phyloP scores from a whole-genome alignment of 2,888 invertebrate genomes.

The Smittia sp. region DNA sequence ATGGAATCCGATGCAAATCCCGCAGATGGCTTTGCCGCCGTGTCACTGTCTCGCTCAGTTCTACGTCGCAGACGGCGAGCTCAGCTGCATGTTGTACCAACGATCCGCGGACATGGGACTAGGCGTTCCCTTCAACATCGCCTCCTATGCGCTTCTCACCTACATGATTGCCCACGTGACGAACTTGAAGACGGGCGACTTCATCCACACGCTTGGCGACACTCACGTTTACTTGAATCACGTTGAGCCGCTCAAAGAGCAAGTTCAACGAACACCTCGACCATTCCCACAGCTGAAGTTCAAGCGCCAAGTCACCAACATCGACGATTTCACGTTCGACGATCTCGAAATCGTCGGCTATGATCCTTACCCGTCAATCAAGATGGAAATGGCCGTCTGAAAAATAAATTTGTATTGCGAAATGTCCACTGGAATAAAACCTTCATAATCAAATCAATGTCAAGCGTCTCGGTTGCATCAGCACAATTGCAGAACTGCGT shows the following conservation, averaged over 20 bases:
- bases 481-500: too few relatives aligned
- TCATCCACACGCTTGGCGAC: constrained; percentile 92
- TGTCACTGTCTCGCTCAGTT: constrained; percentile 96
- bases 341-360: constrained; percentile 85
- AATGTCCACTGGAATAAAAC: not conserved
- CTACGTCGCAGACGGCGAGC: constrained; percentile 76
- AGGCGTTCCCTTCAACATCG: constrained; percentile 98
- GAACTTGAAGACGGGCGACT: constrained; percentile 87
- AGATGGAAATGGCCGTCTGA: constrained; percentile 88
- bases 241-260: constrained; percentile 74
- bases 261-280: constrained; percentile 73
- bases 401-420: not conserved
- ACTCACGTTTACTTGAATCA: constrained; percentile 94
- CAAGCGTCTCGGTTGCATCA: too few relatives aligned
- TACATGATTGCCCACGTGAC: constrained; percentile 96
- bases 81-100: constrained; percentile 92
- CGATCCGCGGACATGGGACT: constrained; percentile 96
- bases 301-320: constrained; percentile 67
- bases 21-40: constrained; percentile 92
- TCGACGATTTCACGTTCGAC: constrained; percentile 82
- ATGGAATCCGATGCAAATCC: constrained; percentile 89
- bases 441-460: not conserved
- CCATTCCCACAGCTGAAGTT: constrained; percentile 81
- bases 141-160: constrained; percentile 90
- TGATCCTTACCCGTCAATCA: constrained; percentile 83